These are phyloP conservation scores for Nomada fucata DNA, from an alignment of 2,888 invertebrate genomes.

Conservation along the genomic window DNA sequence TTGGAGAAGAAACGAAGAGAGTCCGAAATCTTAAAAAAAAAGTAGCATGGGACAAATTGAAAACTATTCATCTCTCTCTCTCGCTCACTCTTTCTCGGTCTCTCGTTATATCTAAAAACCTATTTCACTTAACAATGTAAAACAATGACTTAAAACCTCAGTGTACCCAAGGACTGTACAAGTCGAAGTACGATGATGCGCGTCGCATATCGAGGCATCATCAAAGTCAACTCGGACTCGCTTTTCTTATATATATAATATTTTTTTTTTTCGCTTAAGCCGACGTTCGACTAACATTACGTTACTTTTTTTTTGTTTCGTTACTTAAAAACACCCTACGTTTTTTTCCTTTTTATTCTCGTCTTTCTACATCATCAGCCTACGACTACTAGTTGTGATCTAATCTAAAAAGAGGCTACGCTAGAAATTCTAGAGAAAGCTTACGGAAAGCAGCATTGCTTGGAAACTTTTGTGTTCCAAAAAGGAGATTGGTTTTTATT, in stretches of 20 bases:
- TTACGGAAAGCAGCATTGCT: constrained; percentile 79
- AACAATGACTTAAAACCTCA: constrained; percentile 82
- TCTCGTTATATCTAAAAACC: constrained; percentile 67
- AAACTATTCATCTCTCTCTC: constrained; percentile 42
- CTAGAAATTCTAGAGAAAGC: constrained; percentile 78
- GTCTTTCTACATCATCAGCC: constrained; percentile 69
- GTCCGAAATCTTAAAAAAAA: constrained; percentile 10
- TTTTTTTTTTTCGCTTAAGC: constrained; percentile 71
- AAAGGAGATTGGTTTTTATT: constrained; percentile 46
- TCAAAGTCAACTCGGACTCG: constrained; percentile 74
- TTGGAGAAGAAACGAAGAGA: constrained; percentile 8
- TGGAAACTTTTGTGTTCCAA: constrained; percentile 61
- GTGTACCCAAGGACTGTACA: constrained; percentile 80
- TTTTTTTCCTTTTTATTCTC: constrained; percentile 70
- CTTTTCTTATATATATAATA: constrained; percentile 39
- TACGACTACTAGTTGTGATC: constrained; percentile 69
- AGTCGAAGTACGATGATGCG: constrained; percentile 80
- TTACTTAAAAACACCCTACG: constrained; percentile 82
- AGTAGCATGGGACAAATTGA: constrained; percentile 27
- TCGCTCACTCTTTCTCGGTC: neutral
- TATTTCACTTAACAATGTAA: constrained; percentile 78
- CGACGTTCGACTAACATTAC: constrained; percentile 77
- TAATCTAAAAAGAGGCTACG: constrained; percentile 77
- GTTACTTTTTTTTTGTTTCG: constrained; percentile 46
- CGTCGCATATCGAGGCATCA: constrained; percentile 60